Conservation (phyloP, 1,140 invertebrate genomes). For the Caerostris extrusa region DNA sequence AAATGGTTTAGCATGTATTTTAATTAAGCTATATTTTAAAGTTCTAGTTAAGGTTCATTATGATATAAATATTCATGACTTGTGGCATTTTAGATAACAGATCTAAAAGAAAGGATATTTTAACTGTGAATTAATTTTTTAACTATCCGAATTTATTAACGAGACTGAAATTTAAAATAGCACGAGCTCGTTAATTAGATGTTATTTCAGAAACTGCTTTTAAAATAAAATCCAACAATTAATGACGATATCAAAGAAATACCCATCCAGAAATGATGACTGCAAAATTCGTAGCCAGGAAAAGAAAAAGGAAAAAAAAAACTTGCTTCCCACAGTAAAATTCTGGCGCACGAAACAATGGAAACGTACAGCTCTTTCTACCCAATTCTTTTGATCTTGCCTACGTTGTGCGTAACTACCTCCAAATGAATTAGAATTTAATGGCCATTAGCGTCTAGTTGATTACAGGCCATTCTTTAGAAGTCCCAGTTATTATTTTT, state of each 20-base stretch:
- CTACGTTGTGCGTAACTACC: not conserved
- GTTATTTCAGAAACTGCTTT: constrained; percentile 13
- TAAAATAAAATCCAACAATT: not conserved
- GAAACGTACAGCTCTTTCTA: not conserved
- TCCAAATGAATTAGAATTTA: constrained; percentile 43
- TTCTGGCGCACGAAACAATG: not conserved
- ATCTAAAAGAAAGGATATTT: not conserved
- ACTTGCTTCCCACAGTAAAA: not conserved
- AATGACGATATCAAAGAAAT: constrained; percentile 15
- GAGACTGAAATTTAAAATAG: not conserved
- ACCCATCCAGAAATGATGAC: not conserved
- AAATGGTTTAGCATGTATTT: too few species aligned
- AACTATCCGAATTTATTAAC: not conserved
- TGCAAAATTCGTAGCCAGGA: not conserved
- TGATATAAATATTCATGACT: too few species aligned
- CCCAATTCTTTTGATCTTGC: not conserved
- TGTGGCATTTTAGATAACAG: not conserved
- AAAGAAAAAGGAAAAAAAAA: not conserved
- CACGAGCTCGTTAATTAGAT: not conserved
- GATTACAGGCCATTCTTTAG: not conserved
- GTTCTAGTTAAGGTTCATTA: too few species aligned
- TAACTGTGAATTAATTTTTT: not conserved
- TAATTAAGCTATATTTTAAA: too few species aligned
- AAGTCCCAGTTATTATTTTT: constrained; percentile 12
- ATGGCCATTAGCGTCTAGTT: constrained; percentile 23